Conservation (phyloP, 2,888 invertebrate genomes). For the Amaurobius ferox region DNA sequence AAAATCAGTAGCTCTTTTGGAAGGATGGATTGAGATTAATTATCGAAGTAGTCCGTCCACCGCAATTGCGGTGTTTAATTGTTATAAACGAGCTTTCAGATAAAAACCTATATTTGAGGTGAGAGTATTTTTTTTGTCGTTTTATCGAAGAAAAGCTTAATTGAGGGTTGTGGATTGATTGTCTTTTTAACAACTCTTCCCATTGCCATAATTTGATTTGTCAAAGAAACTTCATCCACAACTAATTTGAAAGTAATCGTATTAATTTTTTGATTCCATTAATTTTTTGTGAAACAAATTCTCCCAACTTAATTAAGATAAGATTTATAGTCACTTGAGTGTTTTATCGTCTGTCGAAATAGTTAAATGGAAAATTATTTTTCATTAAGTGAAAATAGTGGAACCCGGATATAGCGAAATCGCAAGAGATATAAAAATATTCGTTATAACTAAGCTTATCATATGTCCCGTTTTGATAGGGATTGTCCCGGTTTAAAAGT, state of each 20-base stretch:
- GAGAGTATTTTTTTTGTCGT: neutral
- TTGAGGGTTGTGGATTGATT: neutral
- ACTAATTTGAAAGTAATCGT: neutral
- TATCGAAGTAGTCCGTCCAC: slow-evolving; percentile 6
- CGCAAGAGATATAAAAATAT: too few relatives aligned
- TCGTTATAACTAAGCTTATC: too few relatives aligned
- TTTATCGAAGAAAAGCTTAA: neutral
- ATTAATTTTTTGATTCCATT: neutral
- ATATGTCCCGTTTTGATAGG: too few relatives aligned
- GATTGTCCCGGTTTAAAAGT: too few relatives aligned
- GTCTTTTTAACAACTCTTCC: neutral
- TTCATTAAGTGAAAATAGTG: too few relatives aligned
- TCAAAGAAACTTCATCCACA: neutral
- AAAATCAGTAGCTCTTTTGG: slow-evolving; percentile 10
- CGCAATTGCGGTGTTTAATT: slow-evolving; percentile 44
- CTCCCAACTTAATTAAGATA: too few relatives aligned
- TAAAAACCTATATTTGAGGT: slow-evolving; percentile 13
- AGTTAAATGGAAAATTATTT: too few relatives aligned
- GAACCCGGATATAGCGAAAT: too few relatives aligned
- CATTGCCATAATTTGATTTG: neutral
- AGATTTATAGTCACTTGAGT: too few relatives aligned
- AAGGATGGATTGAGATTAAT: slow-evolving; percentile 61
- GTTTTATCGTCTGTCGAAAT: too few relatives aligned
- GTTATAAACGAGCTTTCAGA: slow-evolving; percentile 60
- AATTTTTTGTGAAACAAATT: too few relatives aligned